phyloP scores from a whole-genome alignment of 2,888 invertebrate species.

The Melanargia galathea region DNA sequence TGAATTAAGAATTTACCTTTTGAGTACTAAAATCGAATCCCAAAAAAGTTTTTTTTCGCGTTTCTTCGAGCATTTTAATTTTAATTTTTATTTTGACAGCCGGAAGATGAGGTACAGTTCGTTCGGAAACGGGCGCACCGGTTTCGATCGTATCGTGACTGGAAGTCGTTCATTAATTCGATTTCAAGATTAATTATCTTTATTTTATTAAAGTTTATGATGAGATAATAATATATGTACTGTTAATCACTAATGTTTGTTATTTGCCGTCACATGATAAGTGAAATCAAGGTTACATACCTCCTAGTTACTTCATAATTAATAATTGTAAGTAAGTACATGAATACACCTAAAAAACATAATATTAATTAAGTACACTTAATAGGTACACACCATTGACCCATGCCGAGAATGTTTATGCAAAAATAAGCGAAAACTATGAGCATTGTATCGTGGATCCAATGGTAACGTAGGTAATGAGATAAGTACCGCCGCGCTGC shows the following conservation, averaged over 20 bases:
- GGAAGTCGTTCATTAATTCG: constrained; percentile 25
- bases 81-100: constrained; percentile 68
- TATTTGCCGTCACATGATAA: constrained; percentile 32
- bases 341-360: too few species aligned
- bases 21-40: constrained; percentile 94
- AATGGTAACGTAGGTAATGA: too few species aligned
- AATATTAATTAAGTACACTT: too few species aligned
- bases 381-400: too few species aligned
- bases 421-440: too few species aligned
- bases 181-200: constrained; percentile 28
- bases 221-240: not conserved
- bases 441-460: too few species aligned
- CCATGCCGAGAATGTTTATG: too few species aligned
- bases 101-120: constrained; percentile 31
- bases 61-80: constrained; percentile 58
- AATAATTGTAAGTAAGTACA: too few species aligned
- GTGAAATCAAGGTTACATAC: constrained; percentile 14
- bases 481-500: too few species aligned
- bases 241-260: constrained; percentile 22
- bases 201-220: constrained; percentile 24
- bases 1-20: constrained; percentile 80
- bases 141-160: constrained; percentile 33
- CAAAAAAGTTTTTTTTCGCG: constrained; percentile 84
- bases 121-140: constrained; percentile 42
- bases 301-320: not conserved